These are phyloP conservation scores for Papilio dardanus DNA, from an alignment of 1,140 invertebrate species.

Conservation along the genomic window DNA sequence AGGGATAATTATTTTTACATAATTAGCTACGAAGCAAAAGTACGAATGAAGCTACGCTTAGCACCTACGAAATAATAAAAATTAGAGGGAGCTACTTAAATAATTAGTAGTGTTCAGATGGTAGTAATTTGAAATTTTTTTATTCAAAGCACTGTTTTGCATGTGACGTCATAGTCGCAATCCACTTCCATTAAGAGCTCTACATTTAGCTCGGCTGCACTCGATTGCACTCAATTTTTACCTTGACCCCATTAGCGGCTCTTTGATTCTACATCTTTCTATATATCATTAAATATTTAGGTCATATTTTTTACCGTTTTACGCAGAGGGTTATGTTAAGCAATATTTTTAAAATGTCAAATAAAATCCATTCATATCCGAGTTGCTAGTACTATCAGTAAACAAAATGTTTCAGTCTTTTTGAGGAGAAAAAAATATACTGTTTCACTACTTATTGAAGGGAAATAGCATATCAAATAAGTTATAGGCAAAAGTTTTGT, in stretches of 20 bases:
- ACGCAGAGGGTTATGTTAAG: not conserved
- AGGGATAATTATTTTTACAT: too few relatives aligned
- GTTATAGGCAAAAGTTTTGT: not conserved
- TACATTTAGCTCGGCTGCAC: slow-evolving; percentile 1
- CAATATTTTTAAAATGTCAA: not conserved
- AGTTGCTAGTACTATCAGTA: too few relatives aligned
- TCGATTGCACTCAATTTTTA: not conserved
- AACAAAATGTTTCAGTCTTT: too few relatives aligned
- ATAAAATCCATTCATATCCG: too few relatives aligned
- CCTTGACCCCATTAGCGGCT: slow-evolving; percentile 4
- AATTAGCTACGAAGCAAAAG: too few relatives aligned
- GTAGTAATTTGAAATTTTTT: not conserved
- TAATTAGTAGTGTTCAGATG: not conserved
- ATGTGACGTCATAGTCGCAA: not conserved
- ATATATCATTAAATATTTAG: not conserved
- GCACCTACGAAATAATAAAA: too few relatives aligned
- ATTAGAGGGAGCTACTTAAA: too few relatives aligned
- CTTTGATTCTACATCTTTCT: not conserved
- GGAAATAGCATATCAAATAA: not conserved
- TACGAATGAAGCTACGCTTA: too few relatives aligned
- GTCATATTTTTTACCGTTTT: not conserved
- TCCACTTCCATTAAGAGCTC: not conserved
- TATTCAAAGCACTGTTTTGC: not conserved
- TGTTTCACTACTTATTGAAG: too few relatives aligned
- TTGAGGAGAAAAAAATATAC: too few relatives aligned